Evolutionary conservation across 2,797 vertebrate species (phyloP), one percentile per base, ranked within the genome.

Genomic region (Sarcophilus harrisii): DNA sequence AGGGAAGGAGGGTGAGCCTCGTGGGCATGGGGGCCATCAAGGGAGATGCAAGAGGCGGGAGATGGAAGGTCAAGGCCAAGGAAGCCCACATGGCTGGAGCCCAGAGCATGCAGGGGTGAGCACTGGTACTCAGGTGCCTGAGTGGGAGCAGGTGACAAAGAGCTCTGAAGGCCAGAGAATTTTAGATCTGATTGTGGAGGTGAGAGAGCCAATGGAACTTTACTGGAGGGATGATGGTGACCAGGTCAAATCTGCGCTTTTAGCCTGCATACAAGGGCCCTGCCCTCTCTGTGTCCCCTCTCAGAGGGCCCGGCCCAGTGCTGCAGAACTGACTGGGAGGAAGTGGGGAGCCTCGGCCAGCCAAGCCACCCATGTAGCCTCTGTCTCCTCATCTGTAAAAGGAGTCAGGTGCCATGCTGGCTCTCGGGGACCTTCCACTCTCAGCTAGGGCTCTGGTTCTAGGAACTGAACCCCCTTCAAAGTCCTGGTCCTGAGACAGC

Each of bases 281-380:
- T 38, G 38, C 66, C 66, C n/a, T 81, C 73, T 81, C 5, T 81
- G 21, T 45, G 27, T 81, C 38, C 14, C 5, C 49, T 11, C 0
- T 1, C 0, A 0, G 3, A 0, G 57, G 14, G 38, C 52, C 54
- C 1, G 1, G 29, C 0, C 0, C 4, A 0, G 1, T 0, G 1
- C 0, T 6, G 62, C 18, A 9, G 8, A 32, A 14, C 14, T 0
- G 29, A 29, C 57, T 13, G n/a, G n/a, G 55, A 0, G 11, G n/a
- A 38, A 38, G 9, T 12, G 21, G 73, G 54, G 54, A 55, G 54
- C 54, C 54, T 10, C 10, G 9, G 10, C 54, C 2, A 66, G 62
- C 62, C 62, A 66, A n/a, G n/a, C 8, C n/a, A 38, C 8, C n/a
- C 66, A 38, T n/a, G 18, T 38, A 87, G 38, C 38, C 38, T 11